Conservation (phyloP, 2,888 invertebrate species). For the Baccha elongata region DNA sequence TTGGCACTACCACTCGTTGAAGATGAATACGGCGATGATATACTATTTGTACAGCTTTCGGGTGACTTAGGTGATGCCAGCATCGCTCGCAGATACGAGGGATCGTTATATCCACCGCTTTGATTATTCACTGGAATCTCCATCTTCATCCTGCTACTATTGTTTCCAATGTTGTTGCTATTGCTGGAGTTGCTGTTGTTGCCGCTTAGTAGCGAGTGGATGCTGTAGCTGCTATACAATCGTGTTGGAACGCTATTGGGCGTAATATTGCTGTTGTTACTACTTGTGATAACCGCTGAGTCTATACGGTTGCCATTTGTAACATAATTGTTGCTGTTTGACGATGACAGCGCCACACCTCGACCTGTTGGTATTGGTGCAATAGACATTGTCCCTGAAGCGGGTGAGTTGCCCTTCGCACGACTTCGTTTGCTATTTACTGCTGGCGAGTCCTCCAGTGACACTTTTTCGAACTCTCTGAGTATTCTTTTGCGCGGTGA, state of each 20-base stretch:
- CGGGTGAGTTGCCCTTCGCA: constrained; percentile 79
- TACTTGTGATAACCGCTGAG: not conserved
- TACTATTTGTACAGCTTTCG: constrained; percentile 77
- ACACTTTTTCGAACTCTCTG: constrained; percentile 91
- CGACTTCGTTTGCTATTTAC: constrained; percentile 85
- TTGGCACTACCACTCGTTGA: constrained; percentile 74
- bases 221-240: constrained; percentile 90
- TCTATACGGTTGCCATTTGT: constrained; percentile 60
- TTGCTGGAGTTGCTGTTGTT: constrained; percentile 75
- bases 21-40: constrained; percentile 57
- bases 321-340: constrained; percentile 63
- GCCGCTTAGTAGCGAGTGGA: constrained; percentile 90
- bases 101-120: constrained; percentile 76
- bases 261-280: constrained; percentile 37
- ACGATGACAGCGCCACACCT: constrained; percentile 28
- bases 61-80: constrained; percentile 82
- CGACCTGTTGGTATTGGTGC: constrained; percentile 57
- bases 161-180: constrained; percentile 77
- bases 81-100: constrained; percentile 78
- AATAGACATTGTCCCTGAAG: constrained; percentile 53
- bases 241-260: constrained; percentile 76
- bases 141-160: constrained; percentile 33
- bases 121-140: constrained; percentile 79
- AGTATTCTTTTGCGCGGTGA: constrained; percentile 92
- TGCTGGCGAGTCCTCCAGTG: constrained; percentile 83